Percentiles rank a stretch among this genome's conserved stretches.
These are phyloP conservation scores for Conopomorpha cramerella DNA, from an alignment of 1,140 invertebrate genomes.

Conservation along the genomic window DNA sequence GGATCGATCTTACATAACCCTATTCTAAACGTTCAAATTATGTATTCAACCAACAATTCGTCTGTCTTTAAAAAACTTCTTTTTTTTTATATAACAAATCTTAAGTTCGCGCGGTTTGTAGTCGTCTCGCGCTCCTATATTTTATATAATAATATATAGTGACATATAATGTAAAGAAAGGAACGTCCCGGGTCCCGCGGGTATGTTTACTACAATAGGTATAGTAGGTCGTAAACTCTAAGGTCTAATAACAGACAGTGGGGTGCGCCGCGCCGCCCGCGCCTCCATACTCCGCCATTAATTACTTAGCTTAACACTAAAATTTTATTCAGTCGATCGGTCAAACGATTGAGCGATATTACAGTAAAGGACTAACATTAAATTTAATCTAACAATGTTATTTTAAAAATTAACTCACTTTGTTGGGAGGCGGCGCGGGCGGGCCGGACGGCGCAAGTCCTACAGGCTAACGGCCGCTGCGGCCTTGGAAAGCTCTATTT, in stretches of 20 bases:
- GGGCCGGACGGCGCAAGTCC: slow-evolving; percentile 12
- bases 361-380: slow-evolving; percentile 61
- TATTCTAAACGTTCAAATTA: slow-evolving; percentile 57
- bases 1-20: slow-evolving; percentile 58
- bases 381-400: slow-evolving; percentile 60
- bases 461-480: slow-evolving; percentile 13
- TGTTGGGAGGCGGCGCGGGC: slow-evolving; percentile 25
- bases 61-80: slow-evolving; percentile 41
- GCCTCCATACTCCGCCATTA: slow-evolving; percentile 16
- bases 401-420: slow-evolving; percentile 57
- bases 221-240: slow-evolving; percentile 25
- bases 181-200: too few relatives aligned
- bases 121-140: too few relatives aligned
- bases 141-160: too few relatives aligned
- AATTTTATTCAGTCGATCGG: slow-evolving; percentile 61
- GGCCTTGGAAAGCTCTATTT: slow-evolving; percentile 48
- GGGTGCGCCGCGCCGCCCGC: slow-evolving; percentile 15
- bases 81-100: slow-evolving; percentile 50
- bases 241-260: slow-evolving; percentile 13
- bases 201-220: too few relatives aligned
- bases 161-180: too few relatives aligned
- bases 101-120: slow-evolving; percentile 15
- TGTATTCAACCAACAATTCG: slow-evolving; percentile 50
- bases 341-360: slow-evolving; percentile 60
- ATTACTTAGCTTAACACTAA: slow-evolving; percentile 59